phyloP scores from a whole-genome alignment of 2,113 vertebrate genomes.

The Antechinus stuartii region DNA sequence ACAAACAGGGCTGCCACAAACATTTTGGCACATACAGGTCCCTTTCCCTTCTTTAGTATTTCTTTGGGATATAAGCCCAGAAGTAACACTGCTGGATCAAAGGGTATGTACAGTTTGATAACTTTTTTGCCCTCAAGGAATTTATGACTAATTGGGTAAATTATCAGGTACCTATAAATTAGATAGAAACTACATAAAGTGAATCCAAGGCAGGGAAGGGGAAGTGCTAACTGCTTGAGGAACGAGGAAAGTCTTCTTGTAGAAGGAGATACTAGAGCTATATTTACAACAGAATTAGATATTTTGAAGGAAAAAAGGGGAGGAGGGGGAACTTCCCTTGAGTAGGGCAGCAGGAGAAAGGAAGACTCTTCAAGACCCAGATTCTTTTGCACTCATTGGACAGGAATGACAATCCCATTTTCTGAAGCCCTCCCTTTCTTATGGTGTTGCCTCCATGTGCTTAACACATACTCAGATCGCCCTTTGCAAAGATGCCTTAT shows the following conservation, averaged over 20 bases:
- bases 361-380: not conserved
- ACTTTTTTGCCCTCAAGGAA: not conserved
- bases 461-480: slow-evolving; percentile 37
- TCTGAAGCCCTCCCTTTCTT: not conserved
- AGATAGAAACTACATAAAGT: not conserved
- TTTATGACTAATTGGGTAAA: not conserved
- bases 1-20: too few relatives aligned
- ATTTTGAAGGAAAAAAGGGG: not conserved
- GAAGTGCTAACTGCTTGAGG: not conserved
- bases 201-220: not conserved
- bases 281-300: not conserved
- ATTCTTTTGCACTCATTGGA: not conserved
- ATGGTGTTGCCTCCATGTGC: slow-evolving; percentile 29
- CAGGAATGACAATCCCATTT: not conserved
- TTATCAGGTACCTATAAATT: not conserved
- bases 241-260: not conserved
- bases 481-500: slow-evolving; percentile 32
- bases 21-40: too few relatives aligned
- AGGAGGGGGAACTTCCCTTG: not conserved
- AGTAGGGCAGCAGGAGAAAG: not conserved
- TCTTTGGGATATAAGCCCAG: too few relatives aligned
- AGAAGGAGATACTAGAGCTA: not conserved
- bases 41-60: too few relatives aligned
- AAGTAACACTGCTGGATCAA: too few relatives aligned
- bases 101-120: too few relatives aligned